Base-by-base conservation (phyloP, 2,888 invertebrate species). In the Rhaphigaster nebulosa region DNA sequence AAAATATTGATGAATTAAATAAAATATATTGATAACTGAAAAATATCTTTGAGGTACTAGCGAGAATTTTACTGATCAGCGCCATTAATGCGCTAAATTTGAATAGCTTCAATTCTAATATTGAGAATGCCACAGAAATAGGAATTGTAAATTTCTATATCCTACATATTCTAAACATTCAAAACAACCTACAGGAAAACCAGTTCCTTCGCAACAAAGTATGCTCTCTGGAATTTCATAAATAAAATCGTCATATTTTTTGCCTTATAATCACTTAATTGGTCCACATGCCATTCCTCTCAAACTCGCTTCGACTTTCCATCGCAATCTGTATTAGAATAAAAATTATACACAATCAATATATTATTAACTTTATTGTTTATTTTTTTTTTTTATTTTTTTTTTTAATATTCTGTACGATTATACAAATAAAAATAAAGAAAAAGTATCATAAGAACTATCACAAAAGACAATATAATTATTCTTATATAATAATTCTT, bases 181-280 rank as follows among this genome's bases (percentile, higher is more conserved):
- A 34, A 18, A 65, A 34, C 65, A 65, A 65, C 65, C 29, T 65
- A 15, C 15, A 5, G 15, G 29, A 15, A 34, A 65, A 65, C 65
- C 65, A 34, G 65, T 65, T 65, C 65, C 29, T 65, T 34, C 0
- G 18, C 65, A 34, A 15, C 2, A 34, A 65, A 65, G 29, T 34
- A 65, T 65, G 65, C 65, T 65, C 65, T 34, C 65, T 65, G 65
- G 29, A 29, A 65, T 65, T 65, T 65, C 18, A 65, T 65, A 65
- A 65, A 65, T 65, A 65, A 65, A 65, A 65, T 65, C 65, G 65
- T 65, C 29, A 65, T 65, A 65, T 65, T 45, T 80, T 80, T 80
- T 80, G 26, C 41, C 41, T 29, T 41, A 80, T 80, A 80, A 80
- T 80, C 80, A 80, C 80, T 80, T 80, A 80, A 80, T 80, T 80